These are phyloP conservation scores for Dufourea novaeangliae DNA, from an alignment of 1,140 invertebrate genomes.

Conservation along the genomic window DNA sequence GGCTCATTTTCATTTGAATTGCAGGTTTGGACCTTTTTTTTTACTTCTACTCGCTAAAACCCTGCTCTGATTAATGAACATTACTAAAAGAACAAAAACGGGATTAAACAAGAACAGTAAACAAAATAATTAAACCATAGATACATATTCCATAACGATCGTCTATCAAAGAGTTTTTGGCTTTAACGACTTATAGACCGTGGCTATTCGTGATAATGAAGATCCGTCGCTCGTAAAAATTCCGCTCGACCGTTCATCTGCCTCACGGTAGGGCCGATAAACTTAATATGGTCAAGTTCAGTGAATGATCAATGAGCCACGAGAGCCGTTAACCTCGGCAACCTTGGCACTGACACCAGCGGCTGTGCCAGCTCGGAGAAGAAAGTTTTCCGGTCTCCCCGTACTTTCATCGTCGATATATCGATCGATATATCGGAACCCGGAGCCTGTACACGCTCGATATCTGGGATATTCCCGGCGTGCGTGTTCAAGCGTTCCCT, in stretches of 20 bases:
- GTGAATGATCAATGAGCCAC: background rate
- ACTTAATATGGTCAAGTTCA: constrained; percentile 15
- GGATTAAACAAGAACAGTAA: too few relatives aligned
- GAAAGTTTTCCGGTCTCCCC: background rate
- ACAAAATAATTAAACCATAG: too few relatives aligned
- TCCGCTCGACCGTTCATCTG: background rate
- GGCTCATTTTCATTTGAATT: too few relatives aligned
- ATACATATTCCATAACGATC: too few relatives aligned
- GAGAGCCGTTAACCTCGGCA: background rate
- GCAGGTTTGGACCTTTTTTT: too few relatives aligned
- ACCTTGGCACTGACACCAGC: constrained; percentile 44
- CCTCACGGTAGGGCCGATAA: background rate
- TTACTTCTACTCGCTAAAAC: too few relatives aligned
- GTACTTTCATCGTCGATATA: background rate
- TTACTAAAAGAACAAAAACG: too few relatives aligned
- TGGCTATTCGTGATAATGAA: too few relatives aligned
- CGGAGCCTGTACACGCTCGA: background rate
- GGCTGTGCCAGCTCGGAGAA: background rate
- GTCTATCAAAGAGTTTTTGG: too few relatives aligned
- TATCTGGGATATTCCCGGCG: background rate
- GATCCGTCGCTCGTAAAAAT: background rate
- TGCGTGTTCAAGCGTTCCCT: background rate
- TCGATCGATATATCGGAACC: constrained; percentile 16
- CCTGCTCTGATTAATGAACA: too few relatives aligned
- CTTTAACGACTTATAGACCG: too few relatives aligned